Base-by-base conservation (phyloP, 2,888 invertebrate genomes). In the Hemistola chrysoprasaria region DNA sequence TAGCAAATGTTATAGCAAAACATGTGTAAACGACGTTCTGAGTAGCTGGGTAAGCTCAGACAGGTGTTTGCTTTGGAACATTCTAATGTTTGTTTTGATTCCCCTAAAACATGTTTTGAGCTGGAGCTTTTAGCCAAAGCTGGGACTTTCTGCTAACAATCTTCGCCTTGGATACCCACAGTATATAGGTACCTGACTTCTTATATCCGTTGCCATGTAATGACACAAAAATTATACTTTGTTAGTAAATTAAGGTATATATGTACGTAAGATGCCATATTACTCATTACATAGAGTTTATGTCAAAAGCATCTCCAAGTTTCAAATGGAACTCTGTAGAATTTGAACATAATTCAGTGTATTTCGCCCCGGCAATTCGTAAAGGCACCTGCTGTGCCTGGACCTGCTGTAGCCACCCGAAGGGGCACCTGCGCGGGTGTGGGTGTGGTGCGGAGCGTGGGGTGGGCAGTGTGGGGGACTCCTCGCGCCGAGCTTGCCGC, bases 341-440 rank as follows among this genome's bases (percentile, higher is more conserved):
- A 62, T 56, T 58, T 46, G 59, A 54, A 51, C 53, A 62, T 51
- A 53, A 59, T 62, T 61, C 51, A 58, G 57, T 46, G 40, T 59
- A 55, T 50, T 53, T 44, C 53, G 10, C 56, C 51, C 42, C 48
- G 23, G 39, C 39, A 49, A 42, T 57, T 53, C 50, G 31, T 9
- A 43, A 56, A 54, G 58, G 26, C 40, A 31, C 34, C 43, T 22
- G 40, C 34, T 27, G 8, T n/a, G n/a, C n/a, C n/a, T n/a, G n/a
- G n/a, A n/a, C n/a, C n/a, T n/a, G n/a, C n/a, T n/a, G n/a, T n/a
- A n/a, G n/a, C n/a, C n/a, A n/a, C n/a, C n/a, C n/a, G n/a, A n/a
- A n/a, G n/a, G n/a, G n/a, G n/a, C n/a, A n/a, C n/a, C n/a, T n/a
- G n/a, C n/a, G n/a, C n/a, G n/a, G n/a, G n/a, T n/a, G n/a, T n/a